phyloP scores from a whole-genome alignment of 2,888 invertebrate genomes.

The Coremacera marginata region DNA sequence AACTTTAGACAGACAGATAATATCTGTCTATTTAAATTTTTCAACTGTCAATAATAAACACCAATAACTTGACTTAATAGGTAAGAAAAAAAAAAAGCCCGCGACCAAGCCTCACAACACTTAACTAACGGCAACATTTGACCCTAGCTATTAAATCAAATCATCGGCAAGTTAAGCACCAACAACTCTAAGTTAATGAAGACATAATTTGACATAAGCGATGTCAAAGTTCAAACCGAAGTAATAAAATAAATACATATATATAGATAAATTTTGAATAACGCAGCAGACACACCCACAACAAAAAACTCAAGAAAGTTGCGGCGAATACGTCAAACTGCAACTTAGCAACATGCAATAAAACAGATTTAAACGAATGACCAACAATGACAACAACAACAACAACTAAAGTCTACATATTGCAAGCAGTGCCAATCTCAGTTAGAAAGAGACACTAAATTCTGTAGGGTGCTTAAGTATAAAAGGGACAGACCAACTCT shows the following conservation, averaged over 20 bases:
- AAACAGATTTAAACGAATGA: background rate
- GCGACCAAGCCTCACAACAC: background rate
- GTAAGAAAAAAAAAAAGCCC: background rate
- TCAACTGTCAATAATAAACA: no score
- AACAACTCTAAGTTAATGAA: conserved; percentile 49
- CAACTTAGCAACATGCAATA: background rate
- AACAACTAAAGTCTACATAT: conserved; percentile 9
- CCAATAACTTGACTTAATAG: background rate
- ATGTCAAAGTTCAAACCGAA: conserved; percentile 59
- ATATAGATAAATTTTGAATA: background rate
- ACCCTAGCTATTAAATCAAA: conserved; percentile 13
- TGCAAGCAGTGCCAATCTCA: conserved; percentile 50
- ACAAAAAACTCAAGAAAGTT: background rate
- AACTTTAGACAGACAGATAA: no score
- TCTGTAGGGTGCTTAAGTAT: background rate
- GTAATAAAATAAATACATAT: conserved; percentile 7
- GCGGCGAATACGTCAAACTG: background rate
- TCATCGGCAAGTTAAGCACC: background rate
- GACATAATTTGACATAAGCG: conserved; percentile 65
- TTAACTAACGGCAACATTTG: background rate
- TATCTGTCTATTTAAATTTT: no score
- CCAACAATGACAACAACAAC: background rate
- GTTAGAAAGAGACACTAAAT: background rate
- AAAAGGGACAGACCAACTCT: background rate
- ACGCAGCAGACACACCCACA: conserved; percentile 39